Base-by-base conservation (phyloP, 2,888 invertebrate genomes). In the Tupiocoris notatus region DNA sequence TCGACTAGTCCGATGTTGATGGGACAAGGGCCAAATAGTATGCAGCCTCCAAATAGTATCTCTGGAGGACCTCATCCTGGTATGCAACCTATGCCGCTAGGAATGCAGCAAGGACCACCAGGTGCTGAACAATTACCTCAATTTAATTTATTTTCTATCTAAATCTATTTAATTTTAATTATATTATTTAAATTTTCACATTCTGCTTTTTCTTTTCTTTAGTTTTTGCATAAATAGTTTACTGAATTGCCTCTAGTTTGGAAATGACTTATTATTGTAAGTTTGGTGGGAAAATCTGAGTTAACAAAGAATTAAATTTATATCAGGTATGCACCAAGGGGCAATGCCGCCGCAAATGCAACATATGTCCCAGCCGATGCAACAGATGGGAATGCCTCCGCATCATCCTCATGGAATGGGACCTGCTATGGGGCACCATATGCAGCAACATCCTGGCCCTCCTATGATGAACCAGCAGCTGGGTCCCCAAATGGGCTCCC, bases 321-420 rank as follows among this genome's bases (percentile, higher is more conserved):
- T 39, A 3, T 39, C 39, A 39, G 39, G 23, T 9, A 58, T 62
- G 61, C 71, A 71, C 25, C 62, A 62, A 25, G 62, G 62, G 7
- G 7, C 59, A 3, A 59, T 59, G 59, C 71, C 71, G 3, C 71
- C 61, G 17, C 71, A 71, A 20, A 71, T 71, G 9, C 71, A 71
- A 20, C 71, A 71, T 24, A 62, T 71, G 62, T 61, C 71, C 7
- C 61, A 24, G n/a, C 20, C 25, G 3, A 71, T 71, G 71, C 71
- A 61, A 16, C 71, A 71, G 25, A 71, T 71, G 71, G 71, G 71
- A n/a, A 71, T 71, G 71, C 68, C 25, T 18, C 22, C 71, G 21
- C 71, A 71, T 18, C 71, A 71, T 61, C 71, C 71, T 59, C 71
- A 71, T 20, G 62, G 62, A 6, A 61, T 71, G 61, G 39, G 39